A percentile compares a stretch with the other conserved stretches of the same genome.
Conservation (phyloP, 2,797 vertebrate species). For the Garrulus glandarius region DNA sequence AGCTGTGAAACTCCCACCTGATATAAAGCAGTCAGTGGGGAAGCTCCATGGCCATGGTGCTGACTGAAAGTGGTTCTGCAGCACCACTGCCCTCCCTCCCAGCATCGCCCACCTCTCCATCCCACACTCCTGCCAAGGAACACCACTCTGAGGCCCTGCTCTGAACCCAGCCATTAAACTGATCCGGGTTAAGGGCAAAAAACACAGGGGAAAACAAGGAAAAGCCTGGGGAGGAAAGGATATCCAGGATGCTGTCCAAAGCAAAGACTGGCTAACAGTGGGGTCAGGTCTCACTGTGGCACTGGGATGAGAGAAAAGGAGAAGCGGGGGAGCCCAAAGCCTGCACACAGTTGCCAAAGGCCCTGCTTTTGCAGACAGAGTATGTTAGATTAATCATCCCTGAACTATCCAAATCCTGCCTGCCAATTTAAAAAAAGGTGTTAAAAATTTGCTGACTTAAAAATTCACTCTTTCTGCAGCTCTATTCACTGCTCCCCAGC, state of each 20-base stretch:
- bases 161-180: neutral
- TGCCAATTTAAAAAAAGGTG: neutral
- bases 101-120: rapidly evolving
- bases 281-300: neutral
- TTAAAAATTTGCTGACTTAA: neutral
- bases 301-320: neutral
- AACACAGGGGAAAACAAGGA: neutral
- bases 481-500: neutral
- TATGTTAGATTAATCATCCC: neutral
- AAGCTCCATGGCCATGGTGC: neutral
- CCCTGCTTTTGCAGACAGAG: neutral
- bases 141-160: neutral
- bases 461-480: neutral
- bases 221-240: neutral
- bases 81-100: neutral
- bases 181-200: neutral
- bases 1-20: neutral
- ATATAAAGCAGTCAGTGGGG: neutral
- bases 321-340: neutral
- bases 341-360: rapidly evolving
- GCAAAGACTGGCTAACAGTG: rapidly evolving
- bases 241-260: neutral
- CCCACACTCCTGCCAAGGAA: neutral
- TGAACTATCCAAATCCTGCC: neutral
- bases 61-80: rapidly evolving